A percentile compares a stretch with the other conserved stretches of the same genome.
phyloP scores from a whole-genome alignment of 92 coral and sea anemone genomes.

The Umimayanthus kanabou region DNA sequence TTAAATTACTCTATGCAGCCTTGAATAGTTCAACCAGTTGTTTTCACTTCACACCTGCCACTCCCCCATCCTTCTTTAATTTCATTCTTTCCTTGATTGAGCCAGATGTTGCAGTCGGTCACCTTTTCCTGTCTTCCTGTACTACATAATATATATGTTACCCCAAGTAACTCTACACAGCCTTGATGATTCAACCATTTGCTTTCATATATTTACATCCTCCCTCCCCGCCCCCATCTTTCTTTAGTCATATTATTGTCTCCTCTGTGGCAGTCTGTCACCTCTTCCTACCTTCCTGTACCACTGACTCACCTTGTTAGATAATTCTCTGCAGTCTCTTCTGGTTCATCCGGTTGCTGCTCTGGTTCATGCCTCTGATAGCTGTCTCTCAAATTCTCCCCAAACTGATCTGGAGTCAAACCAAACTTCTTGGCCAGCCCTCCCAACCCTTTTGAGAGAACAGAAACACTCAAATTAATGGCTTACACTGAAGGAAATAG shows the following conservation, averaged over 20 bases:
- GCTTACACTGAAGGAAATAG: not conserved
- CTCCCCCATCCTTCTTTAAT: no score
- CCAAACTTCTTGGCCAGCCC: constrained; percentile 98
- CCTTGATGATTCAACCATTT: no score
- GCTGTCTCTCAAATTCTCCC: constrained; percentile 96
- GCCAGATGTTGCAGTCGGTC: no score
- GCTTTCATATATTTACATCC: no score
- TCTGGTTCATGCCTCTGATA: constrained; percentile 98
- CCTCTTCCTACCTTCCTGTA: not conserved
- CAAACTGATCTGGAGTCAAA: constrained; percentile 97
- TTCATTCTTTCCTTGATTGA: no score
- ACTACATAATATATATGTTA: no score
- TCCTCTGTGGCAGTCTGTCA: not conserved
- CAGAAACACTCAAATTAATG: not conserved
- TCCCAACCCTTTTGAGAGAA: constrained; percentile 69
- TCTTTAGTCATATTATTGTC: not conserved
- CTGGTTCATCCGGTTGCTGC: constrained; percentile 94
- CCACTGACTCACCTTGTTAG: constrained; percentile 63
- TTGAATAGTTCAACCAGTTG: no score
- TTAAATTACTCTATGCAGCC: no score
- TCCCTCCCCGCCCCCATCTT: no score
- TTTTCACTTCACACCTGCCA: no score
- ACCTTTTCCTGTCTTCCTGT: no score
- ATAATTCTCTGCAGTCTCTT: constrained; percentile 87
- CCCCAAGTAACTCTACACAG: no score